These are phyloP conservation scores for Campylorhamphus procurvoides DNA, from an alignment of 2,113 vertebrate genomes.

Conservation along the genomic window DNA sequence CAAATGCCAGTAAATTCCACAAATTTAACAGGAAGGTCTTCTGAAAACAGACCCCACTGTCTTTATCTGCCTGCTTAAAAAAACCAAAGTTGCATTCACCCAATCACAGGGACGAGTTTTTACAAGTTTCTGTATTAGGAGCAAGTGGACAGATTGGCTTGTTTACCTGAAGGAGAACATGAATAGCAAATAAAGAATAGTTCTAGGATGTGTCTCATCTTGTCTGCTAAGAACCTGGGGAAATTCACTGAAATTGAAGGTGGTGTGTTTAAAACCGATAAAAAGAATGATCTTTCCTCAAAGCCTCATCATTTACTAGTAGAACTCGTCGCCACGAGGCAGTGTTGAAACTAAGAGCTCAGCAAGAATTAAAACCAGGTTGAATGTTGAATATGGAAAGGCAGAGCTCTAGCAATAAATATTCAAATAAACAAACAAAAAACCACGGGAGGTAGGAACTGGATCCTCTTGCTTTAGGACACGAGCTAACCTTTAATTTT, in stretches of 20 bases:
- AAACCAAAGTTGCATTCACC: not conserved
- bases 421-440: conserved; percentile 28
- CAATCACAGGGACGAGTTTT: not conserved
- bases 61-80: not conserved
- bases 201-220: conserved; percentile 44
- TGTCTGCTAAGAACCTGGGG: not conserved
- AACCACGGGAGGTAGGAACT: not conserved
- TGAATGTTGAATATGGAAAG: not conserved
- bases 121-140: conserved; percentile 30
- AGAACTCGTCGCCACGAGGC: not conserved
- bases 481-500: conserved; percentile 11
- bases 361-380: conserved; percentile 35
- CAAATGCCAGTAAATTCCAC: not conserved
- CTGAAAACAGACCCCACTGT: not conserved
- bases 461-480: conserved; percentile 7
- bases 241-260: conserved; percentile 51
- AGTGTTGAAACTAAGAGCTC: conserved; percentile 51
- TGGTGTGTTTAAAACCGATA: conserved; percentile 42
- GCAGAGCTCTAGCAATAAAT: not conserved
- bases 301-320: conserved; percentile 12
- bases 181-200: conserved; percentile 44
- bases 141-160: conserved; percentile 27
- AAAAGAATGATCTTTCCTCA: conserved; percentile 33
- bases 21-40: not conserved
- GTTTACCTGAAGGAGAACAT: conserved; percentile 49